A percentile compares a stretch with the other conserved stretches of the same genome.
These are phyloP conservation scores for Rhea pennata DNA, from an alignment of 2,113 vertebrate genomes.

Conservation along the genomic window DNA sequence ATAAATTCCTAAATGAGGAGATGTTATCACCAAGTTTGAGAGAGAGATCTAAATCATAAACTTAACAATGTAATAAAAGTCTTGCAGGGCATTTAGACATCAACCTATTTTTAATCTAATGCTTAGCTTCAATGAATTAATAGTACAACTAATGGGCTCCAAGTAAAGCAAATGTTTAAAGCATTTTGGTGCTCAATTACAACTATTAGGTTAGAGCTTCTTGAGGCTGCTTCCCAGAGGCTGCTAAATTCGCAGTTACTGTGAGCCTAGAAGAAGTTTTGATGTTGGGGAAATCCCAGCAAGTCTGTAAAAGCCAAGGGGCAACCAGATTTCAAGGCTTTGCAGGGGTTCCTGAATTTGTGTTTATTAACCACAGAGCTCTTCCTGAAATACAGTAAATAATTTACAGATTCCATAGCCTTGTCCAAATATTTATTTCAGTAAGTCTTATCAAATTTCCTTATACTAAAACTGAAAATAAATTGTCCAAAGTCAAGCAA, in stretches of 20 bases:
- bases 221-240: not conserved
- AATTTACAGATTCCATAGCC: not conserved
- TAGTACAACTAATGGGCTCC: not conserved
- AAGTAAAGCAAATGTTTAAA: not conserved
- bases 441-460: not conserved
- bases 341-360: not conserved
- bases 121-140: not conserved
- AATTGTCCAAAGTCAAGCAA: not conserved
- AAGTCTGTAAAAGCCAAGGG: not conserved
- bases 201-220: not conserved
- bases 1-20: not conserved
- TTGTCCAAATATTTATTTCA: slow-evolving; percentile 11
- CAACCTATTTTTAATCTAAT: not conserved
- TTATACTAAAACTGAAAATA: slow-evolving; percentile 7
- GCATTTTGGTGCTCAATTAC: not conserved
- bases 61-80: not conserved
- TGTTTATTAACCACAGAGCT: not conserved
- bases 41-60: not conserved
- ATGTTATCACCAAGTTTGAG: not conserved
- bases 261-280: not conserved
- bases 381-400: slow-evolving; percentile 2
- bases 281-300: not conserved
- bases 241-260: not conserved
- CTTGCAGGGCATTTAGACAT: not conserved
- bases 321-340: not conserved